A percentile compares a stretch with the other conserved stretches of the same genome.
phyloP scores from a whole-genome alignment of 2,797 vertebrate genomes.

The Tapera naevia region DNA sequence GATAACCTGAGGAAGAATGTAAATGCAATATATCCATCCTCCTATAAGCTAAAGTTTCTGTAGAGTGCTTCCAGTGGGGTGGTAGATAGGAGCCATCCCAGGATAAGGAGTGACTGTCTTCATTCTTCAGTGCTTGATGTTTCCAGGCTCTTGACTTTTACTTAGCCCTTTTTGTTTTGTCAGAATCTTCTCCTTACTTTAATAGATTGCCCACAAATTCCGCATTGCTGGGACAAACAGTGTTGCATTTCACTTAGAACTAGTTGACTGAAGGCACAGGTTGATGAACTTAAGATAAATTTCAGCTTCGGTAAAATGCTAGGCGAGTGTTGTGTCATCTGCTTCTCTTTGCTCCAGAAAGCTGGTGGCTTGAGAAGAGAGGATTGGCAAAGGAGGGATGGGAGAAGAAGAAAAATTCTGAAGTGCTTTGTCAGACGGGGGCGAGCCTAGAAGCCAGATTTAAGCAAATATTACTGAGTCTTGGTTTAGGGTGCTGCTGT shows the following conservation, averaged over 20 bases:
- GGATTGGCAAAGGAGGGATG: background rate
- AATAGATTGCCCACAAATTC: background rate
- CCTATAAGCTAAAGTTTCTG: background rate
- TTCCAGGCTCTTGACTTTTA: background rate
- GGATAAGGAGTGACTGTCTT: background rate
- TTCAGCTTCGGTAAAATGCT: background rate
- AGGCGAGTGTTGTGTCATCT: background rate
- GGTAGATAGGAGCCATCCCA: background rate
- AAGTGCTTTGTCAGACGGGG: background rate
- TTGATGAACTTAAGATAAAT: background rate
- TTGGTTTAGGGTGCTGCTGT: background rate
- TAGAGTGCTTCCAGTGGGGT: background rate
- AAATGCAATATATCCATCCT: fast-evolving
- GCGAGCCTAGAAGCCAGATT: background rate
- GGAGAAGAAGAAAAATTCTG: background rate
- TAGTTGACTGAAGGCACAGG: background rate
- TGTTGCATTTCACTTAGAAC: background rate
- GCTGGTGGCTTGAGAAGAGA: background rate
- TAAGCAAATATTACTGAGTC: background rate
- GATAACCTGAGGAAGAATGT: background rate
- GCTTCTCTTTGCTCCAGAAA: background rate
- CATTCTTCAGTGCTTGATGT: background rate
- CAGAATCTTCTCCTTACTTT: background rate
- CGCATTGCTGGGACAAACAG: background rate
- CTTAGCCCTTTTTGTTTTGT: background rate